Evolutionary conservation across 2,113 vertebrate species (phyloP), one percentile per base, ranked within the genome.

Genomic region (Otis tarda): DNA sequence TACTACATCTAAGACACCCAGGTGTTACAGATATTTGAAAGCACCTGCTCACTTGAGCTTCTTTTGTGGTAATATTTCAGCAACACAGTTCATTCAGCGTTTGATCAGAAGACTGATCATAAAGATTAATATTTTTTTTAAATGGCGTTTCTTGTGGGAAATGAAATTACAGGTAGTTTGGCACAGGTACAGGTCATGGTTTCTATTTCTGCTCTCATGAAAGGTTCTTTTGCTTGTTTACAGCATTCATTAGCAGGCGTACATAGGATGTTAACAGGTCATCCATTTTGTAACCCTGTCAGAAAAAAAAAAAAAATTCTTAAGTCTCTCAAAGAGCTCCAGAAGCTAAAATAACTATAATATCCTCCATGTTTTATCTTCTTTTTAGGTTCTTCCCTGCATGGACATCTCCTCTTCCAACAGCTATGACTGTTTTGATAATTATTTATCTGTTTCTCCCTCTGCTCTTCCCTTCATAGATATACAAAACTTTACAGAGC

Each of bases 241-340:
- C 92, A 60, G 76, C 94, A 17, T 77, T 97, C 97, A 98, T 87
- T 86, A 99, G 97, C 97, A 98, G 97, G 89, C 79, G 98, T 60
- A 99, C 98, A 0, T 99, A 99, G 2, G 99, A 99, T 24, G 99
- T 99, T 97, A 99, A 93, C 52, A 99, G 98, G 94, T 99, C 99
- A 3, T 99, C 99, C 98, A 99, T 99, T 98, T 99, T 99, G 98
- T 99, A 99, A 82, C 99, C 99, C 99, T 99, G 83, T 94, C 27
- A 43, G 56, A 96, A 56, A 91, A 57, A 91, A 83, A 97, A n/a
- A 96, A 56, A 91, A 53, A 67, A 56, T 14, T 33, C 47, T 50
- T 55, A 49, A 28, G 18, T 60, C 27, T 79, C 31, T 64, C 28
- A n/a, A 25, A 75, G 50, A 85, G 18, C 14, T 89, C n/a, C 53